Percentiles rank a stretch among this genome's conserved stretches.
These are phyloP conservation scores for Heliconius charithonia DNA, from an alignment of 2,888 invertebrate genomes.

Conservation along the genomic window DNA sequence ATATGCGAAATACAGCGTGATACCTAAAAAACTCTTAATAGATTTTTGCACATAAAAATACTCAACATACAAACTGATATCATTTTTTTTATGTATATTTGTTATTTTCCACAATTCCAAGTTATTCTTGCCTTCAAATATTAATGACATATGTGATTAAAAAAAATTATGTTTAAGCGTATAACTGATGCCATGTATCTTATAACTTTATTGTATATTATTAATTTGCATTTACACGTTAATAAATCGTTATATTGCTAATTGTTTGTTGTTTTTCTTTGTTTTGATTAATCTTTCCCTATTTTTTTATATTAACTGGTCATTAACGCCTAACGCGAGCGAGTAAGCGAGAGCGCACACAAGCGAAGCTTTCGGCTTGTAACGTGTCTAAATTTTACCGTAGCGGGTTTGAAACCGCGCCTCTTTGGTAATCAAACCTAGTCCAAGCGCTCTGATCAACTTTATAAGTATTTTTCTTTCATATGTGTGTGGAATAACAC, in stretches of 20 bases:
- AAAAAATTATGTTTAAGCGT: constrained; percentile 61
- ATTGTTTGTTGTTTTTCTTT: constrained; percentile 29
- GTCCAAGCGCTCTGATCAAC: no score
- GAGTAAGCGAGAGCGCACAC: no score
- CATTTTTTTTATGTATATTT: constrained; percentile 51
- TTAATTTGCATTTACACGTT: constrained; percentile 78
- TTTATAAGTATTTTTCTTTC: no score
- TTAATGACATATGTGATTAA: constrained; percentile 47
- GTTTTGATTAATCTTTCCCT: no score
- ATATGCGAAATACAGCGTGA: no score
- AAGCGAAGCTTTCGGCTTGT: no score
- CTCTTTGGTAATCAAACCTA: no score
- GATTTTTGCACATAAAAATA: not conserved
- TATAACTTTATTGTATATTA: constrained; percentile 70
- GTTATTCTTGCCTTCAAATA: constrained; percentile 67
- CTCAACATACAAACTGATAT: not conserved
- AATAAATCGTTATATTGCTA: constrained; percentile 62
- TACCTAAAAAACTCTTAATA: not conserved
- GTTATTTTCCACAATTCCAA: constrained; percentile 46
- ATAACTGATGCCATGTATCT: constrained; percentile 41
- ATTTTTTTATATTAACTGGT: no score
- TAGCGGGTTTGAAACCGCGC: no score
- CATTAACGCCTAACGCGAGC: no score
- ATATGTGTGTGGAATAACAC: no score
- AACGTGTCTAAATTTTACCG: no score